Base-by-base conservation (phyloP, 2,113 vertebrate species). In the Sturnira hondurensis region DNA sequence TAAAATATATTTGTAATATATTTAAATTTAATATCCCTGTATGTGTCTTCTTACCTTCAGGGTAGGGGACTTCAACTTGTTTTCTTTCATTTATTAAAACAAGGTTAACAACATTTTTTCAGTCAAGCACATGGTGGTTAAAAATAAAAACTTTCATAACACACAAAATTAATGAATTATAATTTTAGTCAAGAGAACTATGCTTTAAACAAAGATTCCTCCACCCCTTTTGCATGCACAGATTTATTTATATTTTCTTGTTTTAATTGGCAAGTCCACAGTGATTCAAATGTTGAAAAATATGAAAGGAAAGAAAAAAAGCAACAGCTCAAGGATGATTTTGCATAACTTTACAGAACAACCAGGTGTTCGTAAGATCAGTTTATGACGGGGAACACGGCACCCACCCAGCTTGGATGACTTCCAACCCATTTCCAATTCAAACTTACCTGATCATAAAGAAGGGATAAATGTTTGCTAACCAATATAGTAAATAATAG, bases 391-490 rank as follows among this genome's bases (percentile, higher is more conserved):
- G 96, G 89, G 94, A 96, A 83, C 52, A 80, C 26, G 56, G 77
- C 91, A 96, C 15, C 63, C 96, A 87, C 89, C 95, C 93, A 96
- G 52, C 91, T 95, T 97, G 96, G 97, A 98, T 97, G 71, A 58
- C 93, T 98, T 86, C 77, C 97, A 98, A 83, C 36, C 77, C 63
- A 93, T 28, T 98, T 97, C 93, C 96, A 98, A 97, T 98, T 98
- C 98, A 98, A 98, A 98, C 96, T 73, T 94, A 96, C 78, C 97
- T 97, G 91, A 92, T 94, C 94, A 98, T 98, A 98, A 98, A 98
- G 98, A 98, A 98, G 93, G 97, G 83, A 97, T 97, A 98, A 98
- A 98, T 98, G 91, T 12, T 33, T 17, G 85, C 89, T 97, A 98
- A 96, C 82, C 96, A 67, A n/a, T 73, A 96, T 9, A 94, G 68